Evolutionary conservation across 2,888 invertebrate genomes (phyloP).

Genomic region (Apamea anceps): DNA sequence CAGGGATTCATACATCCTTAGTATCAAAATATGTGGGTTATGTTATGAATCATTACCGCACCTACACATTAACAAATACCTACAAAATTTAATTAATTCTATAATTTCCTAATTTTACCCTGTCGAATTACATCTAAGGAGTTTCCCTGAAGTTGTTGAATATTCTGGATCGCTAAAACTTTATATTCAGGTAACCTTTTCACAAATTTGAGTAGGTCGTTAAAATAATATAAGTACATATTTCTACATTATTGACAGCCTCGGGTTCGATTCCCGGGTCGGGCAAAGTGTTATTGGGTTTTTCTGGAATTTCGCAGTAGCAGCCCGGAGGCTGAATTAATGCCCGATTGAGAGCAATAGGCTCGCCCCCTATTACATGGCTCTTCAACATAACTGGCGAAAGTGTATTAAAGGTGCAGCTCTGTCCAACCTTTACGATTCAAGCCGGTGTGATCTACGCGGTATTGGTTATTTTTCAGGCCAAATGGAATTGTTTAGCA

Average conservation of each 20-base stretch:
- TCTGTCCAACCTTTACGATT: background rate
- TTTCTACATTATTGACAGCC: background rate
- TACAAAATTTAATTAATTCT: slow-evolving; percentile 17
- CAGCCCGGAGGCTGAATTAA: no score
- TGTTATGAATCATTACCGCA: slow-evolving; percentile 20
- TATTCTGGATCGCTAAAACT: slow-evolving; percentile 21
- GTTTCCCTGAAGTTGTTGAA: slow-evolving; percentile 23
- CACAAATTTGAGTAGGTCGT: slow-evolving; percentile 33
- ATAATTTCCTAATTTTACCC: slow-evolving; percentile 13
- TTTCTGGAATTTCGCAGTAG: background rate
- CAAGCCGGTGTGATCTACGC: background rate
- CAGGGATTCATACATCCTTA: slow-evolving; percentile 50
- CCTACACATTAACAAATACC: slow-evolving; percentile 38
- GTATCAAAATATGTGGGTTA: slow-evolving; percentile 39
- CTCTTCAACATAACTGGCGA: background rate
- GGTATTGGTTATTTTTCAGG: background rate
- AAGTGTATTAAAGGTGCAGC: background rate
- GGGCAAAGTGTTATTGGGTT: background rate
- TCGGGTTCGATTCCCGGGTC: background rate
- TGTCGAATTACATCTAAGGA: slow-evolving; percentile 33
- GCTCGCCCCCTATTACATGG: background rate
- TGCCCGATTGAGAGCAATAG: background rate
- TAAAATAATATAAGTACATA: slow-evolving; percentile 18
- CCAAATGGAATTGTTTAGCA: background rate
- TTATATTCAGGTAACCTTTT: slow-evolving; percentile 41